These are phyloP conservation scores for Pseudocheirus occidentalis DNA, from an alignment of 2,797 vertebrate genomes.

Conservation along the genomic window DNA sequence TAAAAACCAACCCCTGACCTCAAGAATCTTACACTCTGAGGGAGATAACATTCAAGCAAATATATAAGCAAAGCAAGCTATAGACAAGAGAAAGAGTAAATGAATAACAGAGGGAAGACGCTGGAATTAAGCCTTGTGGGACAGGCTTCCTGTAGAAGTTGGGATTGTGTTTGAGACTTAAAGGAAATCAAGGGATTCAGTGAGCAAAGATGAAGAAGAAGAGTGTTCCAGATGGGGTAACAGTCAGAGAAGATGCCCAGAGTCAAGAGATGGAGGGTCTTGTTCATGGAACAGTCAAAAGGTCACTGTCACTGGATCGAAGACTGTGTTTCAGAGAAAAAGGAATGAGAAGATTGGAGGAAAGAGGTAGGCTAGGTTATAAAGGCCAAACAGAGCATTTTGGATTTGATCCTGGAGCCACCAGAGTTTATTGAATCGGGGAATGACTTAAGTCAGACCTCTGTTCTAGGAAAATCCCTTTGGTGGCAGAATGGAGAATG, in stretches of 20 bases:
- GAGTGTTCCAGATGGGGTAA: neutral
- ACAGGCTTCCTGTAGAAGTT: neutral
- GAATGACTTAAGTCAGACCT: neutral
- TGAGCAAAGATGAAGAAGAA: neutral
- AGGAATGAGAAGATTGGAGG: neutral
- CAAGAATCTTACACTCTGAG: neutral
- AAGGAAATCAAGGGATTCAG: neutral
- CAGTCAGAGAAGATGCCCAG: neutral
- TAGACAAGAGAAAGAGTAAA: neutral
- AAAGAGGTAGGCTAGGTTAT: neutral
- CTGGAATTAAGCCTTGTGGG: neutral
- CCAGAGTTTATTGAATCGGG: neutral
- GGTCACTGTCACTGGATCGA: no score
- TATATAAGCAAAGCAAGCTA: neutral
- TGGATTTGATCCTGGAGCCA: neutral
- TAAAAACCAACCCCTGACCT: neutral
- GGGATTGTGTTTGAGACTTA: neutral
- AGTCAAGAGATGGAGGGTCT: neutral
- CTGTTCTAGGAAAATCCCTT: neutral
- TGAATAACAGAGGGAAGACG: neutral
- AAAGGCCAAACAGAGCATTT: neutral
- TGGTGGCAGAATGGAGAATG: neutral
- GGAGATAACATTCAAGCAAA: neutral
- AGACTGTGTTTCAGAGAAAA: no score
- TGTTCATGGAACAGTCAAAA: neutral